A percentile compares a stretch with the other conserved stretches of the same genome.
These are phyloP conservation scores for Sitobion miscanthi DNA, from an alignment of 1,140 invertebrate species.

Conservation along the genomic window DNA sequence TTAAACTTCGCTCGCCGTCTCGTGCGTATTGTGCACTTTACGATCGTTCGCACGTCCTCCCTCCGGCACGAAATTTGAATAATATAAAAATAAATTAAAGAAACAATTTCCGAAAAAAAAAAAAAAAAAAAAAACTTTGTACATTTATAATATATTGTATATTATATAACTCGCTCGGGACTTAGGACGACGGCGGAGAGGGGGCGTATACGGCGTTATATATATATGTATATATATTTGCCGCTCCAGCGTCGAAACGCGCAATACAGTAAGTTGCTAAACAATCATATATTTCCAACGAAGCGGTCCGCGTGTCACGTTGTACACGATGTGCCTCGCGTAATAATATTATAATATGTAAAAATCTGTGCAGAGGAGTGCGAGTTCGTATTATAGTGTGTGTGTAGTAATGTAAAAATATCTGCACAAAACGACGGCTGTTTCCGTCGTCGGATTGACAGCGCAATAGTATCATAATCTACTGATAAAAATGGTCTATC, in stretches of 20 bases:
- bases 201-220: neutral
- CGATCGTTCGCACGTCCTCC: conserved; percentile 1
- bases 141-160: conserved; percentile 19
- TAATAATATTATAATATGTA: neutral
- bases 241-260: neutral
- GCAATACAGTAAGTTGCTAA: neutral
- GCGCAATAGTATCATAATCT: neutral
- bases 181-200: neutral
- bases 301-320: neutral
- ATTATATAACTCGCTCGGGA: neutral
- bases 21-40: neutral
- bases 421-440: neutral
- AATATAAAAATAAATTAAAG: conserved; percentile 20
- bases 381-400: neutral
- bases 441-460: neutral
- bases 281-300: neutral
- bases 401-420: neutral
- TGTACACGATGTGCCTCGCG: neutral
- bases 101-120: conserved; percentile 12
- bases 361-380: neutral
- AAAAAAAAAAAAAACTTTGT: neutral
- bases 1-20: neutral
- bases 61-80: neutral
- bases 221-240: neutral
- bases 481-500: neutral